Base-by-base conservation (phyloP, 2,113 vertebrate species). In the Eonycteris spelaea region DNA sequence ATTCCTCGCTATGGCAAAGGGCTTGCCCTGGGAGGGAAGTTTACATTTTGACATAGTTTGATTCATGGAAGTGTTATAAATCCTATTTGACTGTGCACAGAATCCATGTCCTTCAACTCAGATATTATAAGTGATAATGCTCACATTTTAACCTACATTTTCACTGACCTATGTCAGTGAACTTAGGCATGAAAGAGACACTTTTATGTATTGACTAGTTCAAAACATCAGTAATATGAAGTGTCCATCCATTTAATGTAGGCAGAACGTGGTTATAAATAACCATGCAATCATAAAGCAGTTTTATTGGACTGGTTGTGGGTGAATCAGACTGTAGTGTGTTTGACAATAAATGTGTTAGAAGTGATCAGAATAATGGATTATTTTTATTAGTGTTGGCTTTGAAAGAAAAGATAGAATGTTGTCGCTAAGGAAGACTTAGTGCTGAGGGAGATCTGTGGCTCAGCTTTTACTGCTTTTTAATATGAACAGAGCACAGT, bases 111-210 rank as follows among this genome's bases (percentile, higher is more conserved):
- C 74, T 95, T 86, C 26, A 57, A 15, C 19, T 71, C 24, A 53
- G 7, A 24, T 68, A 14, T 48, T 45, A 0, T 59, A 63, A 48
- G 38, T 80, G 61, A 75, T 85, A 63, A 85, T 57, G 67, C 22
- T 88, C 57, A 75, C 53, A 63, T 53, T 94, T 86, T 40, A 70
- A 85, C 84, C 24, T 96, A 57, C 6, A 48, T 65, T 92, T 92
- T 43, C 28, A 90, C 73, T 59, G 43, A 84, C 26, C 33, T 28
- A 2, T 57, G 24, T 86, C n/a, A 77, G 51, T 48, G 14, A 92
- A 87, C 19, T 92, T 70, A 67, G 19, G 8, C 51, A 55, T 45
- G 19, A 95, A 84, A 93, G 38, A 75, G 71, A 94, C 38, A 0
- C 45, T 83, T 16, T 68, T 91, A 51, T 0, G 13, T 70, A 70